Evolutionary conservation across 2,113 vertebrate genomes (phyloP).

Genomic region (Monarcha castaneiventris): DNA sequence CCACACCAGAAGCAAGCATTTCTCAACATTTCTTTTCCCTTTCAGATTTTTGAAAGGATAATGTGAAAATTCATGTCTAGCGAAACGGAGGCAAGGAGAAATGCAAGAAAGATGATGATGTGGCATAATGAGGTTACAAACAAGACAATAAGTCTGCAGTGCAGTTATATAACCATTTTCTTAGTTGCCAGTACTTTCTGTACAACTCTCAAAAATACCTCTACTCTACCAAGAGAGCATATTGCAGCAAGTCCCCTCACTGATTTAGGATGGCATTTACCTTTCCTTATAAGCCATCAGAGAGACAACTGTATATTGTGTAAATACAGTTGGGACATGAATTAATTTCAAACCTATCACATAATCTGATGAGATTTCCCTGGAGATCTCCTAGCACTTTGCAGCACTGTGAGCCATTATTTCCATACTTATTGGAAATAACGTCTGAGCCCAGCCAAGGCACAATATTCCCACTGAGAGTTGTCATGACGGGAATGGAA

Average conservation of each 20-base stretch:
- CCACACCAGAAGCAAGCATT: not conserved
- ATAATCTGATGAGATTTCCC: constrained; percentile 73
- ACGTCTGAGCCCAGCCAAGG: constrained; percentile 55
- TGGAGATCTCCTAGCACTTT: constrained; percentile 50
- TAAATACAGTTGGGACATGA: constrained; percentile 37
- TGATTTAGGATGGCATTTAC: constrained; percentile 26
- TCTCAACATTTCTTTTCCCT: not conserved
- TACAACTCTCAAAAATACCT: not conserved
- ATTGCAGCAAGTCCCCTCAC: not conserved
- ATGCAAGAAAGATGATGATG: not conserved
- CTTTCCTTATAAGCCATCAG: constrained; percentile 14
- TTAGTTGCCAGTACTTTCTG: not conserved
- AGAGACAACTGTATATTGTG: constrained; percentile 42
- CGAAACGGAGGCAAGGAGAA: not conserved
- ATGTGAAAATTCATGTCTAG: not conserved
- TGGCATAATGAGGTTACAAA: constrained; percentile 23
- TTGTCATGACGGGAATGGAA: constrained; percentile 37
- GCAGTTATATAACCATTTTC: not conserved
- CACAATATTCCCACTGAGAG: constrained; percentile 53
- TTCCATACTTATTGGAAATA: constrained; percentile 78
- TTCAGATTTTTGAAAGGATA: not conserved
- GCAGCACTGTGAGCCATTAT: constrained; percentile 61
- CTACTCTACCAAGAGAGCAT: not conserved
- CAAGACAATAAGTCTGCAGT: not conserved
- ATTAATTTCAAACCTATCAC: constrained; percentile 75